Base-by-base conservation (phyloP, 1,140 invertebrate species). In the Sweltsa coloradensis region DNA sequence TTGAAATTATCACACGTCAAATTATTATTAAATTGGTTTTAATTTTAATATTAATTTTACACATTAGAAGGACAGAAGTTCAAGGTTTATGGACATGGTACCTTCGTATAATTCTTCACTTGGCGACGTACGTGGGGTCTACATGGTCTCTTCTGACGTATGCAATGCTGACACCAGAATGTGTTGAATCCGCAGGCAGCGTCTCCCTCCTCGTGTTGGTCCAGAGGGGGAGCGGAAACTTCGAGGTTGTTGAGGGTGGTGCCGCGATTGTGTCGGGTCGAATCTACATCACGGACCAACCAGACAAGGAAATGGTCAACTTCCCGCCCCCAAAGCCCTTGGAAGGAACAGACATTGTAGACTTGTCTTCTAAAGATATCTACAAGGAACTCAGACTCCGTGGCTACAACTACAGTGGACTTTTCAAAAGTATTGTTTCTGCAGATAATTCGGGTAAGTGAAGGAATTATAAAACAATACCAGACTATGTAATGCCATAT, bases 371-470 rank as follows among this genome's bases (percentile, higher is more conserved):
- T 39, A 69, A 78, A 43, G 92, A 97, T 60, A 75, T 96, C 41
- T 97, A 97, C 62, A 95, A 94, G 60, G 91, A 96, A 63, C 64
- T 97, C 1, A 73, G 81, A 57, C 71, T 96, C 0, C 73, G 91
- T 56, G 93, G 94, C 0, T 97, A 97, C 60, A 81, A 96, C 49
- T 97, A 97, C 65, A 77, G 74, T 22, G 82, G 82, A 22, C 59
- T 77, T 0, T 95, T 93, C 68, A 73, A 78, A 52, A 78, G 75
- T 7, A 60, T 84, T 7, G 61, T 70, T n/a, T 65, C 69, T 16
- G 57, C 62, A 58, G 59, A 76, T 62, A 2, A 63, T 64, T 2
- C 66, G 68, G 49, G 71, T 66, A 29, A 48, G 45, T 31, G 22
- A 31, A 4, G 14, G 16, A 16, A 40, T 42, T 13, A 24, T 42